phyloP scores from a whole-genome alignment of 2,888 invertebrate species.

The Andrena bicolor region DNA sequence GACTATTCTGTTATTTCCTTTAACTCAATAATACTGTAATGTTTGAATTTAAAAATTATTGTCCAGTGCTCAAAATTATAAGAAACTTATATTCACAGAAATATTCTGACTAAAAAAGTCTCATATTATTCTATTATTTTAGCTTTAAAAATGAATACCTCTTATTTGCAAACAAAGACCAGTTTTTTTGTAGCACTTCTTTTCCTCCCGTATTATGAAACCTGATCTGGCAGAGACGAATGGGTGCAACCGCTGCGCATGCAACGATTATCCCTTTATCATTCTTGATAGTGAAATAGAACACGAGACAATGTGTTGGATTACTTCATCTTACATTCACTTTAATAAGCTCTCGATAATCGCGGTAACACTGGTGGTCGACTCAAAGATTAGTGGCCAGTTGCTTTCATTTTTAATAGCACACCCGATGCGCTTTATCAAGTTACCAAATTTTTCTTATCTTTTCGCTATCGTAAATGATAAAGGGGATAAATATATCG shows the following conservation, averaged over 20 bases:
- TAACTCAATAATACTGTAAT: too few relatives aligned
- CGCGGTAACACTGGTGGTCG: slow-evolving; percentile 44
- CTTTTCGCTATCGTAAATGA: neutral
- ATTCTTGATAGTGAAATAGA: slow-evolving; percentile 62
- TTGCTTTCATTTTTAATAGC: slow-evolving; percentile 13
- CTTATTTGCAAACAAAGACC: neutral
- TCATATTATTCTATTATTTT: neutral
- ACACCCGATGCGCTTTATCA: slow-evolving; percentile 12
- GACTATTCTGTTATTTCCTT: too few relatives aligned
- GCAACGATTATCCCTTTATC: slow-evolving; percentile 60
- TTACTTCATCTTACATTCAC: slow-evolving; percentile 60
- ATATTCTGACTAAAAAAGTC: too few relatives aligned
- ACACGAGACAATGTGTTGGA: slow-evolving; percentile 59
- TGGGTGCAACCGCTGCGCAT: slow-evolving; percentile 6
- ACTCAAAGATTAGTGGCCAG: slow-evolving; percentile 29
- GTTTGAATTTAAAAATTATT: too few relatives aligned
- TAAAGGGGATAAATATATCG: neutral
- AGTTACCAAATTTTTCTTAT: slow-evolving; percentile 30
- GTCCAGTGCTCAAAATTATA: too few relatives aligned
- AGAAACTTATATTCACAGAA: too few relatives aligned
- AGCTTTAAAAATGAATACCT: neutral
- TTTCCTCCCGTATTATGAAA: slow-evolving; percentile 45
- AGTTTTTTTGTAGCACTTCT: neutral
- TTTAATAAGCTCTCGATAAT: slow-evolving; percentile 64
- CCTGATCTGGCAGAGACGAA: slow-evolving; percentile 44